Evolutionary conservation across 2,888 invertebrate genomes (phyloP).

Genomic region (Drosophila lutescens): DNA sequence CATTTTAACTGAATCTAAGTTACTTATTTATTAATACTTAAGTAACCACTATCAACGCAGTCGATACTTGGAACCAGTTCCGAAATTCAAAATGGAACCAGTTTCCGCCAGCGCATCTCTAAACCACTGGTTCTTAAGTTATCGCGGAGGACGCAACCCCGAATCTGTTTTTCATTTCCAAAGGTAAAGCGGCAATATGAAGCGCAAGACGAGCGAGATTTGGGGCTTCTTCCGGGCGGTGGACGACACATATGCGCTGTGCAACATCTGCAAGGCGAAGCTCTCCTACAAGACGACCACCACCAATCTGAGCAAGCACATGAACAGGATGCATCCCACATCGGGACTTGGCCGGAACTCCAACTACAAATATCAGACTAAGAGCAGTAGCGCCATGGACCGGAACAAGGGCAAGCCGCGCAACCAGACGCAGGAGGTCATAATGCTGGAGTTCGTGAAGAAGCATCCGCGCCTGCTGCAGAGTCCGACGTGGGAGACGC

Average conservation of each 20-base stretch:
- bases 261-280: slow-evolving; percentile 68
- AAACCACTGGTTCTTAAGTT: slow-evolving; percentile 10
- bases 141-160: background rate
- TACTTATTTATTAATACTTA: too few species aligned
- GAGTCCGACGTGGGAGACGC: slow-evolving; percentile 65
- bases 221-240: slow-evolving; percentile 66
- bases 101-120: background rate
- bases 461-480: slow-evolving; percentile 60
- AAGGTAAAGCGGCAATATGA: slow-evolving; percentile 43
- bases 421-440: slow-evolving; percentile 57
- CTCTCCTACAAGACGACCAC: slow-evolving; percentile 68
- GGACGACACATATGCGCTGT: slow-evolving; percentile 64
- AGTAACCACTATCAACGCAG: too few species aligned
- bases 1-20: too few species aligned
- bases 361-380: slow-evolving; percentile 47
- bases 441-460: slow-evolving; percentile 61
- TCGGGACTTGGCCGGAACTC: slow-evolving; percentile 30
- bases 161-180: background rate
- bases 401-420: slow-evolving; percentile 62
- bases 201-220: slow-evolving; percentile 66
- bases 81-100: background rate
- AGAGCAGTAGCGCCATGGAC: slow-evolving; percentile 27
- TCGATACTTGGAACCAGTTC: slow-evolving; percentile 10
- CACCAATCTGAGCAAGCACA: slow-evolving; percentile 67
- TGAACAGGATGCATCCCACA: slow-evolving; percentile 66